A percentile compares a stretch with the other conserved stretches of the same genome.
Evolutionary conservation across 35 echinoderm and acorn worm species (phyloP).

Genomic region (Heliocidaris tuberculata): DNA sequence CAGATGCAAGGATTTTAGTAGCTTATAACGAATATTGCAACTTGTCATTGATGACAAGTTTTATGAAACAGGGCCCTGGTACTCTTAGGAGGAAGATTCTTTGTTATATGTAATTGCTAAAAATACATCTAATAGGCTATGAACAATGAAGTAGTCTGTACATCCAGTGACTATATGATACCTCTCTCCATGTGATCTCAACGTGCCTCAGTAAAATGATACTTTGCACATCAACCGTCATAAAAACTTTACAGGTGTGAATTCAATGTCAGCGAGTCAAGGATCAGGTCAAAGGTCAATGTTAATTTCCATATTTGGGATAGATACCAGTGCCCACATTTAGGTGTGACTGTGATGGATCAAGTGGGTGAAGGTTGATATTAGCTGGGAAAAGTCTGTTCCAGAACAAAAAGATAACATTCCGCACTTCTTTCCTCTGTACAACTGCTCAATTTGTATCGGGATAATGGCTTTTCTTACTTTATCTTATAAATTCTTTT

Average conservation of each 20-base stretch:
- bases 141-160: constrained; percentile 8
- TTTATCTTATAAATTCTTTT: too few species aligned
- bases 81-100: background rate
- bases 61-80: too few species aligned
- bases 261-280: constrained; percentile 20
- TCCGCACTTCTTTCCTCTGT: background rate
- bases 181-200: background rate
- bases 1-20: too few species aligned
- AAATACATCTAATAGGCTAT: background rate
- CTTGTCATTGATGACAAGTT: too few species aligned
- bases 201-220: background rate
- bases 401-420: background rate
- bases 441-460: background rate
- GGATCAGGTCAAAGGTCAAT: constrained; percentile 9
- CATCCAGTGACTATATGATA: background rate
- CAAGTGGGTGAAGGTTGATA: background rate
- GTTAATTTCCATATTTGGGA: constrained; percentile 27
- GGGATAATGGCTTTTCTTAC: too few species aligned
- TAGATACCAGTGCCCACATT: background rate
- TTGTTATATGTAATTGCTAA: background rate
- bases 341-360: background rate
- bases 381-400: background rate
- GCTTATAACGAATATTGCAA: too few species aligned
- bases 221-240: constrained; percentile 3
- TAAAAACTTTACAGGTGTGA: constrained; percentile 14